A percentile compares a stretch with the other conserved stretches of the same genome.
These are phyloP conservation scores for Ovis canadensis DNA, from an alignment of 2,113 vertebrate genomes.

Conservation along the genomic window DNA sequence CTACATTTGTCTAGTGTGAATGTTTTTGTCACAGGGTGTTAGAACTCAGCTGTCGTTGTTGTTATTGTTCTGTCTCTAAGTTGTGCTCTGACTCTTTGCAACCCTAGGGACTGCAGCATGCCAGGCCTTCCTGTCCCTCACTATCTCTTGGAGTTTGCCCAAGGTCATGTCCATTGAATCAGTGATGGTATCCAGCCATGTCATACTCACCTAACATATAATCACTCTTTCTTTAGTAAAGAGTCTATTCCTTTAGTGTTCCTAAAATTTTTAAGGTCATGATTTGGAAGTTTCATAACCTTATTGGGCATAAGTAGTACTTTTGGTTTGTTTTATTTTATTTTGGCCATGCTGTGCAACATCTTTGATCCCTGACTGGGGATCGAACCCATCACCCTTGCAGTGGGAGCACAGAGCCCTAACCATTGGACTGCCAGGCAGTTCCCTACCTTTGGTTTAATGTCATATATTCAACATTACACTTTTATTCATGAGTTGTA, in stretches of 20 bases:
- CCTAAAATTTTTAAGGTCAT: not conserved
- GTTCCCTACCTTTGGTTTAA: not conserved
- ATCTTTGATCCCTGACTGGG: not conserved
- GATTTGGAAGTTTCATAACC: not conserved
- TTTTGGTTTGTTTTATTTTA: not conserved
- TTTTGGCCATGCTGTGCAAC: not conserved
- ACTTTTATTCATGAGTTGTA: not conserved
- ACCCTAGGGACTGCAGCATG: not conserved
- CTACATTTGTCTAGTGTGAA: not conserved
- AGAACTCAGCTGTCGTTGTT: not conserved
- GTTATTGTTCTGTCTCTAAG: not conserved
- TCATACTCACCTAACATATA: not conserved
- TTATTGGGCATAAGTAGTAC: not conserved
- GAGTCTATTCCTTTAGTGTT: not conserved
- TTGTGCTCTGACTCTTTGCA: not conserved
- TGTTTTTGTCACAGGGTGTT: not conserved
- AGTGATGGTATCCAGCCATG: not conserved
- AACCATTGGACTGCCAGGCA: not conserved
- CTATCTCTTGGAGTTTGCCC: not conserved
- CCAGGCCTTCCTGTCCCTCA: not conserved
- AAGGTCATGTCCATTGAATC: not conserved
- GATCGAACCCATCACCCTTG: not conserved
- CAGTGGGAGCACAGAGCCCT: not conserved
- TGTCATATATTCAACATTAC: not conserved
- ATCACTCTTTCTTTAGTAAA: not conserved